phyloP scores from a whole-genome alignment of 2,113 vertebrate species.

The Apus apus region DNA sequence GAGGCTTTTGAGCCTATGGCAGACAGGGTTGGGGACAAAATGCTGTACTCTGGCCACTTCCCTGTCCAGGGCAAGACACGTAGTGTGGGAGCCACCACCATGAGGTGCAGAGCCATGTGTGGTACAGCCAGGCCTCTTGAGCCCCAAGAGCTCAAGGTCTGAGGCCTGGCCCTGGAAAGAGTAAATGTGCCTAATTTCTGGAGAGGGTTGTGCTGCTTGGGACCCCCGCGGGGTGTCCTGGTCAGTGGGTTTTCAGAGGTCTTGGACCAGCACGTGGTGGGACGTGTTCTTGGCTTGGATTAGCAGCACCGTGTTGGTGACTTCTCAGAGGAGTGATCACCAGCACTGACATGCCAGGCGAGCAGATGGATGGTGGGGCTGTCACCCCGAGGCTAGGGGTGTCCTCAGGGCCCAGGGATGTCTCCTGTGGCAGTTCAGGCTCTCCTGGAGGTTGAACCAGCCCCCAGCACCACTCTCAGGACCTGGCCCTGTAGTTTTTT shows the following conservation, averaged over 20 bases:
- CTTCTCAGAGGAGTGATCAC: not conserved
- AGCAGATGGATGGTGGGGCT: not conserved
- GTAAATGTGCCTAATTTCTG: rapidly evolving
- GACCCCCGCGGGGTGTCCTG: not conserved
- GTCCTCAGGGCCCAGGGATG: not conserved
- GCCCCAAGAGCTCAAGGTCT: not conserved
- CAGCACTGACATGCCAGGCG: not conserved
- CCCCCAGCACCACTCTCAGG: rapidly evolving
- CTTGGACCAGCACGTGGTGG: not conserved
- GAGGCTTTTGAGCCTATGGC: not conserved
- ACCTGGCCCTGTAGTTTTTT: not conserved
- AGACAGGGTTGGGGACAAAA: not conserved
- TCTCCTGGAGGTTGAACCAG: not conserved
- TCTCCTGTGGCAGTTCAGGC: not conserved
- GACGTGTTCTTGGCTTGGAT: not conserved
- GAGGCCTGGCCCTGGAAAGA: not conserved
- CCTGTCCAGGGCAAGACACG: not conserved
- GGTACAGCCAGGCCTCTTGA: not conserved
- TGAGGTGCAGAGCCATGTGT: not conserved
- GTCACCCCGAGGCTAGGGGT: not conserved
- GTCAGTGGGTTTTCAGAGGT: not conserved
- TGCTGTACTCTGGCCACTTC: not conserved
- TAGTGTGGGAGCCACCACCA: not conserved
- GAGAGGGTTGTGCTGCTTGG: not conserved
- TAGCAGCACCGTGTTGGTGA: rapidly evolving